Evolutionary conservation across 1,140 invertebrate genomes (phyloP), one percentile per base, ranked within the genome.

Genomic region (Rhyacophila brunnea): DNA sequence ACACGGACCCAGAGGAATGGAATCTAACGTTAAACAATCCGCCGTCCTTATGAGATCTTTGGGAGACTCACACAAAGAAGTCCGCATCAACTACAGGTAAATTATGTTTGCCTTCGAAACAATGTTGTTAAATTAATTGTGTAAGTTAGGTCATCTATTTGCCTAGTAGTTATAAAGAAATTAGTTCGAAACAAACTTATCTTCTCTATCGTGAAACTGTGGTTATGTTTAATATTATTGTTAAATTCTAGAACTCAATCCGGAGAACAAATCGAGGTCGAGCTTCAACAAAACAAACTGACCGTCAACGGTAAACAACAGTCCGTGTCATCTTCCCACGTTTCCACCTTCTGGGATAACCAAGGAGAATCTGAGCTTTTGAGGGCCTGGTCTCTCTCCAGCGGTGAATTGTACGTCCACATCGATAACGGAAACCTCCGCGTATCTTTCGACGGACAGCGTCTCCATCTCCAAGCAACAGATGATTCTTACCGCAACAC

Each of bases 381-480:
- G 9, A 70, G 83, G 60, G 77, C 84, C 45, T 81, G 79, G 65
- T 68, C 70, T 7, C 66, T 80, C 2, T 66, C 70, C 1, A 77
- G 81, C 42, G 73, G 75, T 44, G 80, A 80, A 20, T 61, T 83
- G 3, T 68, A 71, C 13, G n/a, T 87, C 1, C 64, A 73, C 43
- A 77, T 85, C 3, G 64, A 71, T 2, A 58, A 80, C 34, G 72
- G 75, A 23, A 69, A 69, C 2, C 69, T 86, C 38, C 68, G 77
- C 11, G 64, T 81, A 6, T 68, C 80, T 57, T 84, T 78, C 66
- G 82, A 86, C 62, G 83, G 83, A 17, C 45, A 74, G 40, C 75
- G 79, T 46, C 65, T 81, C n/a, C 75, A 77, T 19, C 46, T 86
- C 0, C 64, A 75, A 5, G 66, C 73, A 2, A 66, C 67, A 9